These are phyloP conservation scores for Pseudomyrmex concolor DNA, from an alignment of 1,140 invertebrate species.

Conservation along the genomic window DNA sequence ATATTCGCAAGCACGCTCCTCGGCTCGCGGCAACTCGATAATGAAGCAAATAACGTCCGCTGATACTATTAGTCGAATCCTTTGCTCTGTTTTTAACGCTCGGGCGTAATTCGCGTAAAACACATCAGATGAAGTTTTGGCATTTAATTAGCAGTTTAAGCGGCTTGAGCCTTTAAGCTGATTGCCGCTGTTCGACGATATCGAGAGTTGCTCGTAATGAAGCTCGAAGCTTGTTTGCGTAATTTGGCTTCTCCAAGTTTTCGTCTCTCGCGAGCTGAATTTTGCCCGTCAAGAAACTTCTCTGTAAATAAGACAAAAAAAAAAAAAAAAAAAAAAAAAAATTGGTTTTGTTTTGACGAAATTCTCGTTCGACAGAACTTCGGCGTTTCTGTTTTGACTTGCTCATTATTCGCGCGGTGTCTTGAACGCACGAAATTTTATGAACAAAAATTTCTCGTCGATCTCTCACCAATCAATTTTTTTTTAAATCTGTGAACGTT, in stretches of 20 bases:
- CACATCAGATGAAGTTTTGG: constrained; percentile 35
- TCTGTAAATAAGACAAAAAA: neutral
- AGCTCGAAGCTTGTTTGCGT: constrained; percentile 54
- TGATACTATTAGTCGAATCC: constrained; percentile 44
- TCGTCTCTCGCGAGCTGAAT: neutral
- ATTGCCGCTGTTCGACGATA: constrained; percentile 38
- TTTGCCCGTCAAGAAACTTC: neutral
- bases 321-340: neutral
- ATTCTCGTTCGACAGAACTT: neutral
- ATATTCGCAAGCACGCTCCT: constrained; percentile 30
- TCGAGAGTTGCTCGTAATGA: constrained; percentile 46
- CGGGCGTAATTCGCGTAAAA: constrained; percentile 24
- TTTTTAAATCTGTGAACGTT: no score
- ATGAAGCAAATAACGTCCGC: constrained; percentile 53
- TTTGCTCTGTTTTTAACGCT: constrained; percentile 29
- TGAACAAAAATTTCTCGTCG: no score
- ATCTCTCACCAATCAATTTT: no score
- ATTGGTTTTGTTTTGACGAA: neutral
- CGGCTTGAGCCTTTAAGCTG: constrained; percentile 47
- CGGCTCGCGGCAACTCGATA: constrained; percentile 39
- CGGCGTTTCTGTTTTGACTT: no score
- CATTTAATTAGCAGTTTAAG: constrained; percentile 56
- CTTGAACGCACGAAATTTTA: no score
- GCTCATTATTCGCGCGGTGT: no score
- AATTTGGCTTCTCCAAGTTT: constrained; percentile 35